A percentile compares a stretch with the other conserved stretches of the same genome.
These are phyloP conservation scores for Cinclus cinclus DNA, from an alignment of 2,113 vertebrate genomes.

Conservation along the genomic window DNA sequence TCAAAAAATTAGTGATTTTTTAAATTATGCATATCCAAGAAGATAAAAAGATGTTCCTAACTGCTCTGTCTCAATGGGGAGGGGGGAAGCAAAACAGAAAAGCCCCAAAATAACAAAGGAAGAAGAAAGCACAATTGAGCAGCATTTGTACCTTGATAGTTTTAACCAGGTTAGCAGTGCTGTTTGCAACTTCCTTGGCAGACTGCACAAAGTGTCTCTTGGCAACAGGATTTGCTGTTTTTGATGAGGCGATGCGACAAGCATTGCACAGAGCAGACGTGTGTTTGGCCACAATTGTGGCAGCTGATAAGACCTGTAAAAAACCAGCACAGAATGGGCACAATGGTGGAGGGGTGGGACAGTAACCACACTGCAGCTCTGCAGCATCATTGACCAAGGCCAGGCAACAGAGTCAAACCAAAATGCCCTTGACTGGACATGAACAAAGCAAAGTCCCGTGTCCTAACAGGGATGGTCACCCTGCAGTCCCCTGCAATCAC, in stretches of 20 bases:
- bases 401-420: background rate
- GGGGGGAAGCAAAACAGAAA: fast-evolving
- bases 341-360: background rate
- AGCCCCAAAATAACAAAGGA: background rate
- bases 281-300: slow-evolving; percentile 97
- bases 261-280: slow-evolving; percentile 97
- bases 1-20: background rate
- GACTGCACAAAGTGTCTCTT: slow-evolving; percentile 98
- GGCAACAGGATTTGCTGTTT: slow-evolving; percentile 95
- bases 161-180: slow-evolving; percentile 97
- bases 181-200: slow-evolving; percentile 98
- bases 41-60: background rate
- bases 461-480: background rate
- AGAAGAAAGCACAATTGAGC: background rate
- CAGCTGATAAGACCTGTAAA: slow-evolving; percentile 91
- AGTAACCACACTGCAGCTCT: background rate
- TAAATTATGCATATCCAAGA: background rate
- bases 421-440: background rate
- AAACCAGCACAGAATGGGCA: background rate
- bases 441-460: fast-evolving
- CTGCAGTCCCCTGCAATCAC: slow-evolving; percentile 60
- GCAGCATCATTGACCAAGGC: fast-evolving
- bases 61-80: background rate
- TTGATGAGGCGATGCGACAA: slow-evolving; percentile 95
- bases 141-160: slow-evolving; percentile 90